Base-by-base conservation (phyloP, 1,140 invertebrate species). In the Pseudomyrmex pallidus region DNA sequence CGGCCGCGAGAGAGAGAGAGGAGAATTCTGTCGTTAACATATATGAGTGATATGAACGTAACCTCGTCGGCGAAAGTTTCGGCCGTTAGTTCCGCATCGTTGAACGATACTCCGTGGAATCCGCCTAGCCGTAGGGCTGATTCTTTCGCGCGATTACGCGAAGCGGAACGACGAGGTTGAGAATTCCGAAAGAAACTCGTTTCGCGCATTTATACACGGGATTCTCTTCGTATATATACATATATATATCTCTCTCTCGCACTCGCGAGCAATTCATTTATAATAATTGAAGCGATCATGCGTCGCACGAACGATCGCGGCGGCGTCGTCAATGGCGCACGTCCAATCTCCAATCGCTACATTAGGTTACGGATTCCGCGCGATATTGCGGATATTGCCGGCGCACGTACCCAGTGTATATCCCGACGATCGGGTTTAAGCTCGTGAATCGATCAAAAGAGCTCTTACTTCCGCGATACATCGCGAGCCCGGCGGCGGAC, bases 251-350 rank as follows among this genome's bases (percentile, higher is more conserved):
- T 35, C 35, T 35, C 35, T 35, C 35, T 35, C 35, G 46, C 73
- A 67, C 54, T 35, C 22, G 44, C 76, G 12, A 35, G 35, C 35
- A 35, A 80, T 80, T 80, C 76, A 70, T 80, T 72, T 80, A 25
- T 59, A 80, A 80, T 72, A 80, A 80, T 61, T 20, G 76, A 50
- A 50, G 46, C 76, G 44, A 80, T 80, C 76, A 68, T 80, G 76
- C 76, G 64, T 70, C 76, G 76, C 76, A 80, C 76, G 76, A 70
- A 61, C 66, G 76, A 2, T 59, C 76, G 76, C 76, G 54, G 52
- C 54, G 9, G 25, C 22, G 62, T 64, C 76, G 56, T 61, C 76
- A 80, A 80, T 80, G 76, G 76, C 66, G 66, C 76, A 35, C 76
- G 54, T 80, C 66, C 76, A 72, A 80, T 78, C 76, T 48, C 52